phyloP scores from a whole-genome alignment of 2,797 vertebrate species.

The Adrianichthys oophorus region DNA sequence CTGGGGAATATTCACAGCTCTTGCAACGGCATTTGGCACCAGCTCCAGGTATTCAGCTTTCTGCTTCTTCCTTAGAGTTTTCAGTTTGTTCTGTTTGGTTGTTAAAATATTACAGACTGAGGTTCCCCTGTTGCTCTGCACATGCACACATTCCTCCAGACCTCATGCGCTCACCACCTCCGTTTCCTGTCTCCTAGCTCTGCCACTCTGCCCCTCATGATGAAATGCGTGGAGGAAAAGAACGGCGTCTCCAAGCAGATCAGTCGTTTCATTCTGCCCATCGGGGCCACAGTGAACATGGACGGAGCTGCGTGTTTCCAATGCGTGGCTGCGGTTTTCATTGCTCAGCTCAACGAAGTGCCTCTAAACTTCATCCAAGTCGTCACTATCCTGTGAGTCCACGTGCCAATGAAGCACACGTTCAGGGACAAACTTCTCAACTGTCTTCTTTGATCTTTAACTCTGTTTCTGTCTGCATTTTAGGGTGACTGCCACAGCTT shows the following conservation, averaged over 20 bases:
- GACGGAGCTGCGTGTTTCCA: conserved; percentile 91
- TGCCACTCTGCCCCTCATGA: conserved; percentile 89
- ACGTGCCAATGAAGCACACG: background rate
- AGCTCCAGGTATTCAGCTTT: conserved; percentile 82
- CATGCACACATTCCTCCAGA: background rate
- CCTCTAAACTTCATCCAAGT: conserved; percentile 85
- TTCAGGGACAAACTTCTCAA: too few species aligned
- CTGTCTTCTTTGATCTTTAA: too few species aligned
- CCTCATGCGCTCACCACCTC: background rate
- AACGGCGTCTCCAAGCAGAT: conserved; percentile 88
- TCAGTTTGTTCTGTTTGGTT: background rate
- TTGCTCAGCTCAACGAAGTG: conserved; percentile 83
- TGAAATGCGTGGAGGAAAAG: conserved; percentile 90
- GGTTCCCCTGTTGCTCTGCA: background rate
- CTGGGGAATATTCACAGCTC: conserved; percentile 83
- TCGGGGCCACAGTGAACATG: conserved; percentile 93
- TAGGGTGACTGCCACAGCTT: conserved; percentile 89
- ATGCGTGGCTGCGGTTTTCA: conserved; percentile 89
- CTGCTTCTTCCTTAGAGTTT: background rate
- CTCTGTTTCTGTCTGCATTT: too few species aligned
- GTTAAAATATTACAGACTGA: conserved; percentile 16
- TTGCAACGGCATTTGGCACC: conserved; percentile 89
- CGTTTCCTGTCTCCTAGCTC: conserved; percentile 70
- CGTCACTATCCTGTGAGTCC: conserved; percentile 88
- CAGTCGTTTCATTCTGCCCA: conserved; percentile 91